Conservation (phyloP, 1,140 invertebrate genomes). For the Manduca sexta region DNA sequence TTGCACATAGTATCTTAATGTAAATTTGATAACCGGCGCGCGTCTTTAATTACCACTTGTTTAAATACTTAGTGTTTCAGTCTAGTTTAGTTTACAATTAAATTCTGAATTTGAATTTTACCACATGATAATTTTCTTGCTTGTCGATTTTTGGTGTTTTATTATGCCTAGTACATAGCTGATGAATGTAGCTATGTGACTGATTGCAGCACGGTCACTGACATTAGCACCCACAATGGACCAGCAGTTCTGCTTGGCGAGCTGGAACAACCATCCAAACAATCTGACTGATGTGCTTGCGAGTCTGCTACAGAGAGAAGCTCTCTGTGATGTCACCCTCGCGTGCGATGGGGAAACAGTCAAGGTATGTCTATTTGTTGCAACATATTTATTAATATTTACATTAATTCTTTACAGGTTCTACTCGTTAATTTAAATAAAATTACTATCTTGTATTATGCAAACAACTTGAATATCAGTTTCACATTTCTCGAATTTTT, state of each 20-base stretch:
- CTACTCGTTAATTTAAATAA: too few relatives aligned
- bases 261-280: conserved; percentile 94
- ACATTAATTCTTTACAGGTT: too few relatives aligned
- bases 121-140: conserved; percentile 18
- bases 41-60: conserved; percentile 54
- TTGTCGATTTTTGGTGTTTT: conserved; percentile 4
- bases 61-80: conserved; percentile 32
- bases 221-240: conserved; percentile 82
- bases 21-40: conserved; percentile 59
- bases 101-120: conserved; percentile 16
- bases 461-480: too few relatives aligned
- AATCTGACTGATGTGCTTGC: conserved; percentile 92
- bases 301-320: conserved; percentile 88
- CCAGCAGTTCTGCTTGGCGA: conserved; percentile 95
- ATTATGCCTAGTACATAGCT: neutral
- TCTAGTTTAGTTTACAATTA: conserved; percentile 34
- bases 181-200: conserved; percentile 14
- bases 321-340: conserved; percentile 93
- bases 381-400: neutral
- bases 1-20: conserved; percentile 61
- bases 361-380: conserved; percentile 73
- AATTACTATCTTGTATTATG: too few relatives aligned
- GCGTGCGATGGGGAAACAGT: conserved; percentile 93
- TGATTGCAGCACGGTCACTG: conserved; percentile 70
- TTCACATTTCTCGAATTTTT: too few relatives aligned